Evolutionary conservation across 1,140 invertebrate genomes (phyloP).

Genomic region (Rhopalosiphum padi): DNA sequence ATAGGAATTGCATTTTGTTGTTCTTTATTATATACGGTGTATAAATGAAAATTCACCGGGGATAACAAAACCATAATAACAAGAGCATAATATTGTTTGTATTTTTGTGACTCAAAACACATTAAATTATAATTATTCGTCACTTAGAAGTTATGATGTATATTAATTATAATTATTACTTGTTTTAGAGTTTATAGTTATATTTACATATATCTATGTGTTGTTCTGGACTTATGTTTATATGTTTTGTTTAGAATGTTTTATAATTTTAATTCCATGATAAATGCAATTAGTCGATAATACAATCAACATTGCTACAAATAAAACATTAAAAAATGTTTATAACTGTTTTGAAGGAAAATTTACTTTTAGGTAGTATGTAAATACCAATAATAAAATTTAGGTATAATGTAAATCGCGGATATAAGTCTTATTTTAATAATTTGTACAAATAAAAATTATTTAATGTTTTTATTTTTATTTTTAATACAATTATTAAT

Average conservation of each 20-base stretch:
- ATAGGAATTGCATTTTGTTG: slow-evolving; percentile 17
- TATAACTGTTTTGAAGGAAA: not conserved
- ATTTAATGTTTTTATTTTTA: not conserved
- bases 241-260: not conserved
- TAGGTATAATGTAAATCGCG: too few species aligned
- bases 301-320: not conserved
- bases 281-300: not conserved
- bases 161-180: slow-evolving; percentile 8
- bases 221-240: not conserved
- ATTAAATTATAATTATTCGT: slow-evolving; percentile 27
- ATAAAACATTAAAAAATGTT: not conserved
- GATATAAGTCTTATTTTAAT: not conserved
- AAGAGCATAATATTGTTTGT: slow-evolving; percentile 2
- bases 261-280: not conserved
- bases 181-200: not conserved
- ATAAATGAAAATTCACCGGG: not conserved
- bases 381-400: not conserved
- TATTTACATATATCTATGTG: not conserved
- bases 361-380: not conserved
- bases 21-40: not conserved
- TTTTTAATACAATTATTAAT: not conserved
- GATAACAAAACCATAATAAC: not conserved
- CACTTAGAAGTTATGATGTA: not conserved
- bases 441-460: not conserved
- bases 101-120: slow-evolving; percentile 29